Conservation (phyloP, 2,113 vertebrate species). For the Nettapus auritus region DNA sequence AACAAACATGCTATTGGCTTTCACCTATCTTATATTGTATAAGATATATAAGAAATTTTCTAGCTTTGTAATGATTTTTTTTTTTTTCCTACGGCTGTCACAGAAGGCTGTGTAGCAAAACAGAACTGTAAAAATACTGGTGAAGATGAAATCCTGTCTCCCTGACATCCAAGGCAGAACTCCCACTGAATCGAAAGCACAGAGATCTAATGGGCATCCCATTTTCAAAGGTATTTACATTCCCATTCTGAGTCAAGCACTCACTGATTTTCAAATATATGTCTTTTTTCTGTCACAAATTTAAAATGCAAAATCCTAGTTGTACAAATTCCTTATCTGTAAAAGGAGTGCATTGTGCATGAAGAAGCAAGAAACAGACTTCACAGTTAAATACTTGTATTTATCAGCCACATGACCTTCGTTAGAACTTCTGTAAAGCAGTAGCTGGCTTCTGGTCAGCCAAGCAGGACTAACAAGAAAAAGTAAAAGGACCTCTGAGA, state of each 20-base stretch:
- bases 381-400: neutral
- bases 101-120: neutral
- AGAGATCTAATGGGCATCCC: neutral
- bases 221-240: conserved; percentile 3
- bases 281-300: neutral
- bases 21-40: neutral
- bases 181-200: neutral
- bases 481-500: neutral
- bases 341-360: neutral
- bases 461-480: conserved; percentile 19
- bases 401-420: neutral
- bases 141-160: neutral
- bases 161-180: neutral
- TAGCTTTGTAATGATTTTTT: neutral
- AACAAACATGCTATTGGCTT: neutral
- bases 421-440: neutral
- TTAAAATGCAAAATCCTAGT: neutral
- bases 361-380: neutral
- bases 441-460: neutral
- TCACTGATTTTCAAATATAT: neutral
- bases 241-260: neutral
- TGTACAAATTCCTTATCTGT: neutral
- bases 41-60: neutral
- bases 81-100: neutral
- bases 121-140: neutral